A percentile compares a stretch with the other conserved stretches of the same genome.
phyloP scores from a whole-genome alignment of 2,888 invertebrate genomes.

The Perizoma affinitatum region DNA sequence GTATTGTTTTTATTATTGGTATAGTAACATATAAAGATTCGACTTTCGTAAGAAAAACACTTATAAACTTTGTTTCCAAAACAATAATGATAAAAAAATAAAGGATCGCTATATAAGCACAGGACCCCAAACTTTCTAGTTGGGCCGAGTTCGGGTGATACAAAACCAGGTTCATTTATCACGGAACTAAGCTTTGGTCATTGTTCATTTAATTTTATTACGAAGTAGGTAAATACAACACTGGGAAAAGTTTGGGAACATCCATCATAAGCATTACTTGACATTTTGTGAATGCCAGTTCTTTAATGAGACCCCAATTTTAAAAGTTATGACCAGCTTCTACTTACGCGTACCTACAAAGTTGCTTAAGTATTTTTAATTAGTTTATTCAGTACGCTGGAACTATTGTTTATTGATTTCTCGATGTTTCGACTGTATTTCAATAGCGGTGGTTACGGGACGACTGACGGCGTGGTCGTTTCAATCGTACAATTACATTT shows the following conservation, averaged over 20 bases:
- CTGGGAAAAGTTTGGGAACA: constrained; percentile 34
- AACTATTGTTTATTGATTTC: too few species aligned
- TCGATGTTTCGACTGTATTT: too few species aligned
- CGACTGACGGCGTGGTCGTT: too few species aligned
- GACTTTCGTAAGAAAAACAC: too few species aligned
- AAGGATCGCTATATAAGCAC: constrained; percentile 16
- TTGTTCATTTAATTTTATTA: constrained; percentile 48
- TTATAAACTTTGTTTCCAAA: too few species aligned
- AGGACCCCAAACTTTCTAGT: constrained; percentile 28
- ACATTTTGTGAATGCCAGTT: constrained; percentile 15
- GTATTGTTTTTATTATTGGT: too few species aligned
- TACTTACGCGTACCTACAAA: too few species aligned
- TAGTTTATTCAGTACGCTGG: too few species aligned
- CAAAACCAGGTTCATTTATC: constrained; percentile 54
- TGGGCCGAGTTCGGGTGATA: constrained; percentile 35
- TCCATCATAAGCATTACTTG: constrained; percentile 27
- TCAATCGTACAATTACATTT: too few species aligned
- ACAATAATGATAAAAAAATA: constrained; percentile 7
- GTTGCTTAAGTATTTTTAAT: too few species aligned
- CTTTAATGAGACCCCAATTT: constrained; percentile 2
- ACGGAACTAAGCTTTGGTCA: constrained; percentile 43
- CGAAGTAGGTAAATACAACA: constrained; percentile 29
- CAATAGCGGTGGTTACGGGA: too few species aligned
- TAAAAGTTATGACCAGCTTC: neutral
- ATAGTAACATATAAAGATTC: too few species aligned